These are phyloP conservation scores for Rhabdophis nuchalis DNA, from an alignment of 2,797 vertebrate species.

Conservation along the genomic window DNA sequence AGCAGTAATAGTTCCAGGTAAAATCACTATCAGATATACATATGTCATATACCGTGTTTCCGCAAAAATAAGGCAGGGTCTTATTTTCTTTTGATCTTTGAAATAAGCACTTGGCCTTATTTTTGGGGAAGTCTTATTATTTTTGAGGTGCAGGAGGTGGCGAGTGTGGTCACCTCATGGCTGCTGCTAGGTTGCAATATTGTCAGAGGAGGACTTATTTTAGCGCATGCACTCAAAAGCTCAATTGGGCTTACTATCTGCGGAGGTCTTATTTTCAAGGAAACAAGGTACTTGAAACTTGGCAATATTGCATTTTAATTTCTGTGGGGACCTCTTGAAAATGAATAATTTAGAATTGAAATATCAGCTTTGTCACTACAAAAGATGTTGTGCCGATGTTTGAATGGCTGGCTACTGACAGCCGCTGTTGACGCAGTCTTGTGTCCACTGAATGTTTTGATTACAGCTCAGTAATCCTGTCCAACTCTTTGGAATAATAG, in stretches of 20 bases:
- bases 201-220: too few species aligned
- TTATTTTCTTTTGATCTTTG: too few species aligned
- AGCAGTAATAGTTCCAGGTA: slow-evolving; percentile 87
- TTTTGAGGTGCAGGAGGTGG: too few species aligned
- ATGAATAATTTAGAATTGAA: not conserved
- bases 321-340: not conserved
- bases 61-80: too few species aligned
- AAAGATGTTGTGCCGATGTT: not conserved
- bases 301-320: not conserved
- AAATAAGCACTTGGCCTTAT: too few species aligned
- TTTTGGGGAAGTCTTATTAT: too few species aligned
- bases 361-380: not conserved
- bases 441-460: not conserved
- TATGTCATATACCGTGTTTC: not conserved
- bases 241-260: too few species aligned
- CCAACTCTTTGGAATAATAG: not conserved
- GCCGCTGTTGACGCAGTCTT: not conserved
- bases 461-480: not conserved
- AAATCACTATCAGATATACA: not conserved
- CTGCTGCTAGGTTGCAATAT: too few species aligned
- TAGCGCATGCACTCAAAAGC: too few species aligned
- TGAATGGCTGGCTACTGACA: not conserved
- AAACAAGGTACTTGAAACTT: not conserved
- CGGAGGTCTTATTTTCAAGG: too few species aligned
- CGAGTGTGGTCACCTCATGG: too few species aligned